Conservation (phyloP, 2,888 invertebrate species). For the Tricholauxania praeusta region DNA sequence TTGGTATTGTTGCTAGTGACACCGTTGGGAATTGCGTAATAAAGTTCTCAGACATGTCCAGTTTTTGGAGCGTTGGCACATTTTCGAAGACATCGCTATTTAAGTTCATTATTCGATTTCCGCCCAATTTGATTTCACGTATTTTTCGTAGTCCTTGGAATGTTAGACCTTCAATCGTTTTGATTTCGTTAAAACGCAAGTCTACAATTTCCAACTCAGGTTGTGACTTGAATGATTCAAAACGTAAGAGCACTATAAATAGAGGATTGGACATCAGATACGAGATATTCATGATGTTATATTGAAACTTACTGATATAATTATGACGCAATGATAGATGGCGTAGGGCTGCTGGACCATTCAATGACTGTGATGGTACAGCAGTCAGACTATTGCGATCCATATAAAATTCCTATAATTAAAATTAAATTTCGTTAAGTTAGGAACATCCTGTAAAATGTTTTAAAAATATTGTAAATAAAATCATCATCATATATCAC, state of each 20-base stretch:
- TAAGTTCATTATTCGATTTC: slow-evolving; percentile 82
- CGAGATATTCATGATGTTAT: background rate
- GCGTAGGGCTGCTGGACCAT: slow-evolving; percentile 81
- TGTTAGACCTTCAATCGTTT: slow-evolving; percentile 80
- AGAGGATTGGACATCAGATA: background rate
- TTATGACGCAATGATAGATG: slow-evolving; percentile 83
- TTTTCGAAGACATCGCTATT: slow-evolving; percentile 87
- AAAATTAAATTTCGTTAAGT: background rate
- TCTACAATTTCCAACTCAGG: slow-evolving; percentile 80
- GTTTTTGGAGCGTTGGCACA: slow-evolving; percentile 78
- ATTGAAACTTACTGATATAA: slow-evolving; percentile 77
- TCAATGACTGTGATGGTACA: slow-evolving; percentile 83
- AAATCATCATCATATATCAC: too few relatives aligned
- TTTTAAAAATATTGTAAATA: too few relatives aligned
- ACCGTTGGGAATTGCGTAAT: slow-evolving; percentile 84
- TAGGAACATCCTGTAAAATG: too few relatives aligned
- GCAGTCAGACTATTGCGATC: slow-evolving; percentile 83
- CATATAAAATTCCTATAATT: slow-evolving; percentile 79
- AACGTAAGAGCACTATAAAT: slow-evolving; percentile 74
- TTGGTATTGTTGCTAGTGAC: slow-evolving; percentile 78
- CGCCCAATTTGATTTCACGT: slow-evolving; percentile 78
- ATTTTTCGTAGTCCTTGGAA: slow-evolving; percentile 78
- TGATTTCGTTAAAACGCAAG: slow-evolving; percentile 83
- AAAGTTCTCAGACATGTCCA: slow-evolving; percentile 90
- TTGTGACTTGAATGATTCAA: slow-evolving; percentile 79